Conservation (phyloP, 2,797 vertebrate genomes). For the Pelobates cultripes region DNA sequence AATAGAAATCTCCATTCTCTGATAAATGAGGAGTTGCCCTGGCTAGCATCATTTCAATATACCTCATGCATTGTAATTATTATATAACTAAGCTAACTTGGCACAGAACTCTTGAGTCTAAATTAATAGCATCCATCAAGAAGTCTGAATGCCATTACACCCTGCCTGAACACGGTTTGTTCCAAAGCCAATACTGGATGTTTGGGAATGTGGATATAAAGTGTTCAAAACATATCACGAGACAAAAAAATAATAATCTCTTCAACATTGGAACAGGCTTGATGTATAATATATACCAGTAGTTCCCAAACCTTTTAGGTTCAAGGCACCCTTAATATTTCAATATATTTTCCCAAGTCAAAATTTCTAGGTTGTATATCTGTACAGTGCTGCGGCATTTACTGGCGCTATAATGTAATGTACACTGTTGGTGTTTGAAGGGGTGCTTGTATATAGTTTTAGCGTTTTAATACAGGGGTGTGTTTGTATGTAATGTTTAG, state of each 20-base stretch:
- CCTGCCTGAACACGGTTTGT: neutral
- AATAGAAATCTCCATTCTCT: neutral
- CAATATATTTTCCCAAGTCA: no score
- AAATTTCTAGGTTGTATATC: no score
- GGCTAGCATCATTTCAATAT: neutral
- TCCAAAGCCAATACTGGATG: neutral
- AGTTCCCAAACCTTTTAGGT: neutral
- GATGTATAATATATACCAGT: neutral
- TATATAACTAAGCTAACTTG: neutral
- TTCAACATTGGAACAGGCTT: neutral
- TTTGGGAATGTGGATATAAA: neutral
- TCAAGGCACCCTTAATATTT: no score
- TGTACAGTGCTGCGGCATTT: no score
- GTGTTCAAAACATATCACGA: neutral
- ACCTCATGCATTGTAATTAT: neutral
- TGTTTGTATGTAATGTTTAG: no score
- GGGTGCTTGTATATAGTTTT: no score
- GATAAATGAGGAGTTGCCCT: neutral
- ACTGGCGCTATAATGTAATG: no score
- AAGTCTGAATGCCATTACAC: neutral
- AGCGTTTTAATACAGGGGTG: no score
- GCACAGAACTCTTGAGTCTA: neutral
- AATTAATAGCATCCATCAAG: neutral
- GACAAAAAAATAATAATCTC: slow-evolving; percentile 1
- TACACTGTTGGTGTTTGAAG: no score